phyloP scores from a whole-genome alignment of 53 echinoderm and acorn worm species.

The Echinarachnius parma region DNA sequence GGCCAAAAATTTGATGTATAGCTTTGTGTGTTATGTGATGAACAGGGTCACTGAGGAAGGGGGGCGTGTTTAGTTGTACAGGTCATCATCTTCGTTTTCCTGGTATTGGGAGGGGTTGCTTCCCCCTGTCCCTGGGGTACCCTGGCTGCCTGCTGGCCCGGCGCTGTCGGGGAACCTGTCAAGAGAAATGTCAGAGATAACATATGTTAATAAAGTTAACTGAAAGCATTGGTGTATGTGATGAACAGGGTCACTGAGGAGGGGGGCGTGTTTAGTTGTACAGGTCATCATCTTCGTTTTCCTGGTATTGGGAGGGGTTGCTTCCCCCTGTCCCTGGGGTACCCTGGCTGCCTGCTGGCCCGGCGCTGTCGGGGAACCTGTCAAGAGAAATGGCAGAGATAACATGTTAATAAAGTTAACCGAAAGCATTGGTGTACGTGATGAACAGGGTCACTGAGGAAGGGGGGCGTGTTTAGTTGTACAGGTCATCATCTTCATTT shows the following conservation, averaged over 20 bases:
- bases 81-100: no score
- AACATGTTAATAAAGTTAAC: no score
- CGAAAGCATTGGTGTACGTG: background rate
- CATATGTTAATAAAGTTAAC: no score
- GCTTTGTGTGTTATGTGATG: no score
- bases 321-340: conserved; percentile 56
- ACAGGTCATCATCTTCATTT: conserved; percentile 82
- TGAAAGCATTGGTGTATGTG: background rate
- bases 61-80: no score
- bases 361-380: conserved; percentile 76
- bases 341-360: conserved; percentile 44
- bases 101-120: no score
- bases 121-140: background rate
- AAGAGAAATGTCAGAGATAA: no score
- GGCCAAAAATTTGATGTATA: no score
- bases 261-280: conserved; percentile 55
- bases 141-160: background rate
- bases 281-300: conserved; percentile 79
- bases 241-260: background rate
- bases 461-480: conserved; percentile 49
- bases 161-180: no score
- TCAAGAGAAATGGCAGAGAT: no score
- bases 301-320: conserved; percentile 64
- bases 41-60: no score
- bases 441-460: background rate